Evolutionary conservation across 2,888 invertebrate species (phyloP).

Genomic region (Sceliomorpha sp.): DNA sequence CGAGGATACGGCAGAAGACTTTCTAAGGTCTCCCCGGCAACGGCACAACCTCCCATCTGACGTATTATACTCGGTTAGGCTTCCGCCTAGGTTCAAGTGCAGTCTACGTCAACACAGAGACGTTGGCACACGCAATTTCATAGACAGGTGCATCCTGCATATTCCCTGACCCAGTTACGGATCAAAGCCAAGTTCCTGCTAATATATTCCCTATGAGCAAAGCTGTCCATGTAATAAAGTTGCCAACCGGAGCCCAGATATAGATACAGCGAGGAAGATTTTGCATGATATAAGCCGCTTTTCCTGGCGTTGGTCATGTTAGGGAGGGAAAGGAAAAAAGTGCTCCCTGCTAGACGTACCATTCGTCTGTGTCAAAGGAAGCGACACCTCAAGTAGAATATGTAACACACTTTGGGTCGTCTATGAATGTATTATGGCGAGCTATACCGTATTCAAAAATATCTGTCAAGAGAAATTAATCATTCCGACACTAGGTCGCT

Average conservation of each 20-base stretch:
- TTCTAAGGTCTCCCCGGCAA: constrained; percentile 21
- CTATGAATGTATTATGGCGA: neutral
- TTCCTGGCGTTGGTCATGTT: constrained; percentile 25
- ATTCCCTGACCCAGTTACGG: constrained; percentile 68
- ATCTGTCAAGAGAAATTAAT: no score
- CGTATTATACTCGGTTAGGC: constrained; percentile 55
- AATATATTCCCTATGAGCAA: constrained; percentile 77
- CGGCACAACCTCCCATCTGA: constrained; percentile 7
- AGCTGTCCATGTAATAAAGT: constrained; percentile 49
- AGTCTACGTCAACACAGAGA: constrained; percentile 33
- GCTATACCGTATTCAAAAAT: no score
- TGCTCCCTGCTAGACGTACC: constrained; percentile 22
- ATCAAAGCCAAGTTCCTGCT: constrained; percentile 73
- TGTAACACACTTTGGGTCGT: constrained; percentile 23
- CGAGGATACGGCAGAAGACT: constrained; percentile 14
- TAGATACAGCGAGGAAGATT: constrained; percentile 17
- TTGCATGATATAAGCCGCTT: constrained; percentile 48
- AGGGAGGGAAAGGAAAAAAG: constrained; percentile 55
- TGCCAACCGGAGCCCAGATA: constrained; percentile 28
- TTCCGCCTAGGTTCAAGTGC: constrained; percentile 43
- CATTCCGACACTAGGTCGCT: no score
- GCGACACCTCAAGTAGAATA: constrained; percentile 40
- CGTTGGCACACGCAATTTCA: constrained; percentile 35
- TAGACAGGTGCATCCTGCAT: constrained; percentile 60
- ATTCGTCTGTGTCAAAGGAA: constrained; percentile 44